phyloP scores from a whole-genome alignment of 2,888 invertebrate species.

The Microctonus aethiopoides region DNA sequence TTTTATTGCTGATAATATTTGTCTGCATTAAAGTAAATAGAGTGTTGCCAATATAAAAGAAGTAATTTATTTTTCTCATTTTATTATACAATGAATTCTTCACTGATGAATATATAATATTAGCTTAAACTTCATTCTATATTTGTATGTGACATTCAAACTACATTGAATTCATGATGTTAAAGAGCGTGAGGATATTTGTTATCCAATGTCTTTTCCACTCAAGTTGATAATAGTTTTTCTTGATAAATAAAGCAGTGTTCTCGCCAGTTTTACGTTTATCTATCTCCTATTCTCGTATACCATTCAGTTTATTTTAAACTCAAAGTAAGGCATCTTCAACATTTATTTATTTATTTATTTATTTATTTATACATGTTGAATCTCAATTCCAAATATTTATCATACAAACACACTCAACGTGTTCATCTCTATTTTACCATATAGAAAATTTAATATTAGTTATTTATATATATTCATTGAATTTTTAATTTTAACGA shows the following conservation, averaged over 20 bases:
- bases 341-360: neutral
- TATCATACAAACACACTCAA: neutral
- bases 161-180: neutral
- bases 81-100: neutral
- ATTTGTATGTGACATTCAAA: neutral
- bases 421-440: neutral
- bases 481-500: slow-evolving; percentile 8
- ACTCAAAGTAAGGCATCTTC: neutral
- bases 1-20: too few relatives aligned
- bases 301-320: neutral
- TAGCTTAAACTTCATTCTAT: neutral
- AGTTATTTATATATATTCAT: slow-evolving; percentile 8
- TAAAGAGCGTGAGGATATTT: neutral
- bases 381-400: neutral
- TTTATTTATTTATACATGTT: neutral
- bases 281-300: too few relatives aligned
- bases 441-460: neutral
- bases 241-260: slow-evolving; percentile 26
- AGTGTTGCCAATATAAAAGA: too few relatives aligned
- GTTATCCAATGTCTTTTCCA: slow-evolving; percentile 23
- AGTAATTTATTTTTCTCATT: too few relatives aligned
- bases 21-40: too few relatives aligned
- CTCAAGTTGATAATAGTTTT: slow-evolving; percentile 38
- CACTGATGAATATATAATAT: neutral
- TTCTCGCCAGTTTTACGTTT: neutral